phyloP scores from a whole-genome alignment of 2,888 invertebrate species.

The Choreutis nemorana region DNA sequence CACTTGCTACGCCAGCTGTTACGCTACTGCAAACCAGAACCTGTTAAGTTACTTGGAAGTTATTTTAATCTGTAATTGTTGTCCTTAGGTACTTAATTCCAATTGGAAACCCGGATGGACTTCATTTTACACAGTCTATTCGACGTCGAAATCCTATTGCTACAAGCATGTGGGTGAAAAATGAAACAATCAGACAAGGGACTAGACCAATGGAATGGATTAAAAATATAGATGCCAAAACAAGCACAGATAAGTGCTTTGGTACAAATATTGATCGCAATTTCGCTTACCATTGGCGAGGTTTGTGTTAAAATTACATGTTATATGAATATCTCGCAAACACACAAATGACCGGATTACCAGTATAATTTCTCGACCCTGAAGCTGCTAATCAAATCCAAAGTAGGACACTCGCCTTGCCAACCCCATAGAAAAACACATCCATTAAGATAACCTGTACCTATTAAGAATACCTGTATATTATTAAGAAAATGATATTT shows the following conservation, averaged over 20 bases:
- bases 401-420: too few relatives aligned
- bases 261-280: conserved; percentile 54
- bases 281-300: conserved; percentile 60
- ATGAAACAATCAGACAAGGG: conserved; percentile 22
- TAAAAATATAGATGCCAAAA: conserved; percentile 40
- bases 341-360: too few relatives aligned
- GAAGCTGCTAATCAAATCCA: too few relatives aligned
- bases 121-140: conserved; percentile 34
- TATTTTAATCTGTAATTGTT: too few relatives aligned
- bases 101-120: conserved; percentile 46
- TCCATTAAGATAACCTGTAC: too few relatives aligned
- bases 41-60: too few relatives aligned
- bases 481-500: conserved; percentile 1
- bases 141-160: conserved; percentile 21
- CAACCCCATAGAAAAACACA: too few relatives aligned
- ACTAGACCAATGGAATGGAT: conserved; percentile 39
- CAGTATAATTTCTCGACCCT: too few relatives aligned
- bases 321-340: background rate
- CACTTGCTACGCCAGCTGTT: too few relatives aligned
- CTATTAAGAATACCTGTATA: conserved; percentile 1
- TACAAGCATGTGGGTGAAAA: conserved; percentile 29
- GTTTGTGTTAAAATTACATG: conserved; percentile 17
- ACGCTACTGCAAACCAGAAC: too few relatives aligned
- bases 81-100: conserved; percentile 53
- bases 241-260: conserved; percentile 25